phyloP scores from a whole-genome alignment of 2,113 vertebrate genomes.

The Thamnaconus septentrionalis region DNA sequence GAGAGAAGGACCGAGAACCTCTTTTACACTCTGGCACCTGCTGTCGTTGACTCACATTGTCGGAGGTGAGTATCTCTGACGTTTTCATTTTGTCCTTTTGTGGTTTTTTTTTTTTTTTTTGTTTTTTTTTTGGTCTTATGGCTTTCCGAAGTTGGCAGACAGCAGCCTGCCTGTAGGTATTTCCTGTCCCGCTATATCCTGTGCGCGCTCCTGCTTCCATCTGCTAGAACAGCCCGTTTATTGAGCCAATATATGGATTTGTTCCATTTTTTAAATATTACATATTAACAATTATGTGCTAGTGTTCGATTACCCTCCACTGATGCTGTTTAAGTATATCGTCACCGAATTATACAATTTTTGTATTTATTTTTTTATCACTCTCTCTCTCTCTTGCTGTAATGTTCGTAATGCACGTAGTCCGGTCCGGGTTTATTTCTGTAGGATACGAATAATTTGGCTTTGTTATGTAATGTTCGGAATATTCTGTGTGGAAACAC shows the following conservation, averaged over 20 bases:
- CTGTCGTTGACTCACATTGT: slow-evolving; percentile 11
- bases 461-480: not conserved
- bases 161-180: slow-evolving; percentile 37
- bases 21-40: slow-evolving; percentile 1
- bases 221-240: not conserved
- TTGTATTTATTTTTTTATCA: no score
- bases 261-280: no score
- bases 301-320: no score
- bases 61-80: slow-evolving; percentile 50
- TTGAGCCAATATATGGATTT: no score
- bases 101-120: no score
- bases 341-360: no score
- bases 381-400: no score
- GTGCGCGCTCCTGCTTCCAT: not conserved
- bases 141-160: slow-evolving; percentile 41
- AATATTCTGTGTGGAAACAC: slow-evolving; percentile 9
- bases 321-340: no score
- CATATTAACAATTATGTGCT: no score
- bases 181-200: slow-evolving; percentile 45
- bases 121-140: slow-evolving; percentile 4
- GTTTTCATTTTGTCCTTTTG: not conserved
- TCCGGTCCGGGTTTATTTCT: not conserved
- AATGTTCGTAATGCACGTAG: not conserved
- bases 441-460: not conserved
- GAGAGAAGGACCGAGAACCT: slow-evolving; percentile 20